phyloP scores from a whole-genome alignment of 2,113 vertebrate species.

The Colinus virginianus region DNA sequence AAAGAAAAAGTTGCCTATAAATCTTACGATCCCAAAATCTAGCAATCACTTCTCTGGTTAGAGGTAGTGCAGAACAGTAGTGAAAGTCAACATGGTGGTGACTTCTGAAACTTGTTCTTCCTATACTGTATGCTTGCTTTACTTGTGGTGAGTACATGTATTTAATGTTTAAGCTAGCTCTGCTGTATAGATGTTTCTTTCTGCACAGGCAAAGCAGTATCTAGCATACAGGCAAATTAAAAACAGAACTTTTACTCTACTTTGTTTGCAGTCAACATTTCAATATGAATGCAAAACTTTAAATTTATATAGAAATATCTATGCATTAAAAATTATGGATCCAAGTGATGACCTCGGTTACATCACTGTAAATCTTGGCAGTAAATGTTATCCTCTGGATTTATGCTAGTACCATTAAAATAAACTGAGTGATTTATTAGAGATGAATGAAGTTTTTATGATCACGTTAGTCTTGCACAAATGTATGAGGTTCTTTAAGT shows the following conservation, averaged over 20 bases:
- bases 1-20: not conserved
- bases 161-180: not conserved
- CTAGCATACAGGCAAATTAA: fast-evolving
- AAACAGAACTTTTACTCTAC: not conserved
- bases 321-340: not conserved
- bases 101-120: not conserved
- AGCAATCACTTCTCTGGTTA: not conserved
- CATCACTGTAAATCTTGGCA: not conserved
- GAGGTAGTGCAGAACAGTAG: not conserved
- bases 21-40: not conserved
- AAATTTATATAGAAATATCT: not conserved
- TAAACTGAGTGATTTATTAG: conserved; percentile 16
- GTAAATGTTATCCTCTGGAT: not conserved
- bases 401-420: not conserved
- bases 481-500: conserved; percentile 18
- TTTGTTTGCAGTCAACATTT: not conserved
- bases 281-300: not conserved
- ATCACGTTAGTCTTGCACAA: not conserved
- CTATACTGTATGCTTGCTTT: not conserved
- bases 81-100: not conserved
- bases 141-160: not conserved
- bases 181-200: not conserved
- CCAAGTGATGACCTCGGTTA: not conserved
- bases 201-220: not conserved
- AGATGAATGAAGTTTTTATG: not conserved